A percentile compares a stretch with the other conserved stretches of the same genome.
phyloP scores from a whole-genome alignment of 2,113 vertebrate species.

The Turdus rufiventris region DNA sequence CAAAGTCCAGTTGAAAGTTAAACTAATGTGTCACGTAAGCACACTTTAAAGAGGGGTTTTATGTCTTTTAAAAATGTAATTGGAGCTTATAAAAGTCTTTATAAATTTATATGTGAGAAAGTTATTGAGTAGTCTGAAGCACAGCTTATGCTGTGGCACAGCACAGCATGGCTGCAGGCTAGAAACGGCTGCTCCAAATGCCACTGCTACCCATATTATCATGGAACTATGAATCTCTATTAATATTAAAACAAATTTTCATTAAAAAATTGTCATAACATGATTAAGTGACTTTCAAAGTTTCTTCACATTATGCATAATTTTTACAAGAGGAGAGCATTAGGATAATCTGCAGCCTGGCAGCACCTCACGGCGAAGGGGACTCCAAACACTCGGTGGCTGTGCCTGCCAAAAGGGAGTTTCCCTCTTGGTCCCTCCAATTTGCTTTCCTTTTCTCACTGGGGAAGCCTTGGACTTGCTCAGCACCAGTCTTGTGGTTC shows the following conservation, averaged over 20 bases:
- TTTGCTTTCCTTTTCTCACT: background rate
- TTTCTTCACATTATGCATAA: constrained; percentile 65
- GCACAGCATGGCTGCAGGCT: constrained; percentile 50
- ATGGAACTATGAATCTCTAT: constrained; percentile 62
- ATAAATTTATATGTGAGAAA: constrained; percentile 65
- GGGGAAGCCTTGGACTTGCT: background rate
- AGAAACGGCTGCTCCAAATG: constrained; percentile 51
- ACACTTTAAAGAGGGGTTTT: constrained; percentile 40
- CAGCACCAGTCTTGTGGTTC: background rate
- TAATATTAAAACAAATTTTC: constrained; percentile 71
- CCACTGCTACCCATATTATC: constrained; percentile 40
- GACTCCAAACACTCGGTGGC: background rate
- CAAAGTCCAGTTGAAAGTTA: constrained; percentile 39
- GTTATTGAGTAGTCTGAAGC: constrained; percentile 63
- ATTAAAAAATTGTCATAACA: constrained; percentile 66
- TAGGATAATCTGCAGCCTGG: constrained; percentile 29
- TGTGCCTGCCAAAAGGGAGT: background rate
- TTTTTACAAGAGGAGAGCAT: constrained; percentile 53
- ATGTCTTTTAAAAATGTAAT: constrained; percentile 64
- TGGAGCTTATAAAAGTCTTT: constrained; percentile 69
- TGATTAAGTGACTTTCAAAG: constrained; percentile 69
- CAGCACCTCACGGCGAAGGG: background rate
- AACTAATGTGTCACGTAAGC: constrained; percentile 48
- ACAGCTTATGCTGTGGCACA: constrained; percentile 42
- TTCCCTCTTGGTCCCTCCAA: background rate